A percentile compares a stretch with the other conserved stretches of the same genome.
Evolutionary conservation across 2,113 vertebrate species (phyloP).

Genomic region (Poecile atricapillus): DNA sequence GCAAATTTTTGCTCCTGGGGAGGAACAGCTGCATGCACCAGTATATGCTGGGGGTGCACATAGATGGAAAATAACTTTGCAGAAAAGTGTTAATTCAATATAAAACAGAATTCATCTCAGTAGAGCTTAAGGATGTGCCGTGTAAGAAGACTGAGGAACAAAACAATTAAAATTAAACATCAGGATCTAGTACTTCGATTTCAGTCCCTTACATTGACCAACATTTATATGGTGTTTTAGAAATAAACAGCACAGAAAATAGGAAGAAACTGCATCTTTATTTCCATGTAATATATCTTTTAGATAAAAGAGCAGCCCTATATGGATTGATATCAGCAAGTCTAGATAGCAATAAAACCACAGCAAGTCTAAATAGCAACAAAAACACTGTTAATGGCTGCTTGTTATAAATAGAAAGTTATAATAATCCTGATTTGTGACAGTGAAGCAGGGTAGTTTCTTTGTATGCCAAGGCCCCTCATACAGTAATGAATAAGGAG

Average conservation of each 20-base stretch:
- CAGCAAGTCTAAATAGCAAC: neutral
- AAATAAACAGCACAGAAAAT: neutral
- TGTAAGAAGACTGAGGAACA: neutral
- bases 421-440: neutral
- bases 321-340: neutral
- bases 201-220: neutral
- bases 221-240: neutral
- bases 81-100: neutral
- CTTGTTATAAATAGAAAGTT: neutral
- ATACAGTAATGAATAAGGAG: neutral
- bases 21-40: neutral
- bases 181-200: neutral
- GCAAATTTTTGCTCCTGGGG: neutral
- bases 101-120: neutral
- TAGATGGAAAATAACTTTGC: neutral
- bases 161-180: neutral
- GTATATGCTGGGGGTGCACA: accelerated
- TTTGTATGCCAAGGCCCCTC: neutral
- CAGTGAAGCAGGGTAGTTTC: neutral
- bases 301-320: neutral
- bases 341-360: neutral
- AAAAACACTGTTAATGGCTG: neutral
- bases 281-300: neutral
- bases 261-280: neutral
- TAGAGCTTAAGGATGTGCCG: neutral